phyloP scores from a whole-genome alignment of 37 sponge, comb jelly and placozoan genomes.

The Lycopodina hypogea region DNA sequence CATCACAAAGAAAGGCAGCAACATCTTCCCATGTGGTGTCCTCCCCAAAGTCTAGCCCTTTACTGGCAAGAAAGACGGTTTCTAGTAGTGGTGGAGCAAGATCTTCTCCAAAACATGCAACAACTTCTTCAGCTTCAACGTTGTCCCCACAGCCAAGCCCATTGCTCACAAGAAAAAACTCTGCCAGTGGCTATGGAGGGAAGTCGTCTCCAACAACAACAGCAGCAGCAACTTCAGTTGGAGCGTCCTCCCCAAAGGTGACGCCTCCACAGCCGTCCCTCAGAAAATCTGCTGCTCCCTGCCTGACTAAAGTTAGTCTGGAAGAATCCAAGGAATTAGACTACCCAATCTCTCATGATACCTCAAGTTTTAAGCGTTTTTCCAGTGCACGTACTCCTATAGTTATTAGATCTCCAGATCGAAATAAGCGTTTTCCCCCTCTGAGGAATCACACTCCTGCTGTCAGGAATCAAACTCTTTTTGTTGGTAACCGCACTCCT shows the following conservation, averaged over 20 bases:
- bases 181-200: background rate
- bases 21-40: background rate
- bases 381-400: background rate
- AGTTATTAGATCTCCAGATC: constrained; percentile 8
- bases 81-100: background rate
- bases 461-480: background rate
- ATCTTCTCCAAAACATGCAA: background rate
- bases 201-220: background rate
- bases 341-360: background rate
- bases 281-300: background rate
- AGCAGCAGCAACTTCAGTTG: background rate
- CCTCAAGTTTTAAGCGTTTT: constrained; percentile 18
- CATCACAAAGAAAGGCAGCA: background rate
- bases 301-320: background rate
- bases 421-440: background rate
- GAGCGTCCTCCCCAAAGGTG: background rate
- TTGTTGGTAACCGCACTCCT: background rate
- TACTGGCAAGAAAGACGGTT: background rate
- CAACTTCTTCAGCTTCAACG: no score
- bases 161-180: background rate
- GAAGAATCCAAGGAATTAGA: background rate
- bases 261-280: background rate
- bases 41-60: background rate
- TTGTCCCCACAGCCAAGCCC: background rate
- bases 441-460: background rate